Percentiles rank a stretch among this genome's conserved stretches.
Evolutionary conservation across 1,140 invertebrate species (phyloP).

Genomic region (Phymorhynchus buccinoides): DNA sequence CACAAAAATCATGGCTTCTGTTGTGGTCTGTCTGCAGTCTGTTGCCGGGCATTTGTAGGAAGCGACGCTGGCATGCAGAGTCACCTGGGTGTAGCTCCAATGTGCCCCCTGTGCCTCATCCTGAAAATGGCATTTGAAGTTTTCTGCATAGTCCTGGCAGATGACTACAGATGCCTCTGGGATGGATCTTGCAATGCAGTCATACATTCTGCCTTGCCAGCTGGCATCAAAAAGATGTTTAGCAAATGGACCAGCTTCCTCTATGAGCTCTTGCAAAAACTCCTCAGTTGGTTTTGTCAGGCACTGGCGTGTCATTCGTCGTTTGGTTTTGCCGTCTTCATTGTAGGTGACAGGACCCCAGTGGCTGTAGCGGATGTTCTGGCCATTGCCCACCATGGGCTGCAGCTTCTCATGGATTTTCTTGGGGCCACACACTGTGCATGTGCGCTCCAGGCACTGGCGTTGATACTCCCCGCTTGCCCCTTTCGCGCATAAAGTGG

Average conservation of each 20-base stretch:
- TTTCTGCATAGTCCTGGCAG: constrained; percentile 18
- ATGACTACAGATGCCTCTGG: not conserved
- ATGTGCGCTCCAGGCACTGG: not conserved
- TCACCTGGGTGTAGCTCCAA: not conserved
- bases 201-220: not conserved
- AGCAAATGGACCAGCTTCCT: not conserved
- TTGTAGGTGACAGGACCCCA: not conserved
- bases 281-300: not conserved
- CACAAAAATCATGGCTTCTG: too few relatives aligned
- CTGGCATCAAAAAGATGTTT: not conserved
- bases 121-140: not conserved
- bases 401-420: not conserved
- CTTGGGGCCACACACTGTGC: not conserved
- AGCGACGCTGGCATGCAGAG: not conserved
- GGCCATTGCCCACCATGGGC: not conserved
- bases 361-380: not conserved
- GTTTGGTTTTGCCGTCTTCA: not conserved
- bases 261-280: not conserved
- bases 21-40: too few relatives aligned
- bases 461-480: not conserved
- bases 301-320: not conserved
- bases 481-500: not conserved
- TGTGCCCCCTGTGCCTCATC: constrained; percentile 9
- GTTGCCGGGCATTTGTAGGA: not conserved
- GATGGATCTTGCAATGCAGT: not conserved